A percentile compares a stretch with the other conserved stretches of the same genome.
These are phyloP conservation scores for Darevskia mixta DNA, from an alignment of 2,797 vertebrate genomes.

Conservation along the genomic window DNA sequence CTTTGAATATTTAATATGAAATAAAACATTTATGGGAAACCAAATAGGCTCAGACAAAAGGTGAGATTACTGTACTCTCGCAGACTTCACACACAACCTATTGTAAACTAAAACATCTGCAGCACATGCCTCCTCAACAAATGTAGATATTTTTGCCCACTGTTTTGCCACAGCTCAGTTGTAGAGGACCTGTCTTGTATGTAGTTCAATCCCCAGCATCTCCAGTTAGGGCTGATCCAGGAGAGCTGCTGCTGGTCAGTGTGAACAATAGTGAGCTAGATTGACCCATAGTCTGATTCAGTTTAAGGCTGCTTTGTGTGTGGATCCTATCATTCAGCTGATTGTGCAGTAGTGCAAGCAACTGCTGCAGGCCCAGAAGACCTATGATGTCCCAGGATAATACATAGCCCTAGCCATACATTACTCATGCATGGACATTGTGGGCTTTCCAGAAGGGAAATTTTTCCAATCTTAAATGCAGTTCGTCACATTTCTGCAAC, in stretches of 20 bases:
- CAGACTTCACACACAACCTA: background rate
- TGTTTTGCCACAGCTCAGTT: background rate
- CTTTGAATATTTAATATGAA: slow-evolving; percentile 36
- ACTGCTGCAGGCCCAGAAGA: background rate
- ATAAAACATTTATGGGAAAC: slow-evolving; percentile 29
- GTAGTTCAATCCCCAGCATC: too few species aligned
- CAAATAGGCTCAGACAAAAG: slow-evolving; percentile 18
- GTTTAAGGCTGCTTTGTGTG: background rate
- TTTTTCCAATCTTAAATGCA: too few species aligned
- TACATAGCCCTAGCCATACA: too few species aligned
- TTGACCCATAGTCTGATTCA: too few species aligned
- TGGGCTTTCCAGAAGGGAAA: too few species aligned
- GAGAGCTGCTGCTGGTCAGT: too few species aligned
- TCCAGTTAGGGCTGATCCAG: too few species aligned
- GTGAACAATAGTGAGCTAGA: too few species aligned
- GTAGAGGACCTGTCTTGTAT: too few species aligned
- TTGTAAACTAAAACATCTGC: background rate
- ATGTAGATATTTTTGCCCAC: background rate
- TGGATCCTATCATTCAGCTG: background rate
- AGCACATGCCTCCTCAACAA: background rate
- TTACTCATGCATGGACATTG: too few species aligned
- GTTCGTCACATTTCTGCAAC: too few species aligned
- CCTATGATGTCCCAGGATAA: too few species aligned
- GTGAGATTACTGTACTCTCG: slow-evolving; percentile 8
- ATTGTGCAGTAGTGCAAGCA: background rate